Evolutionary conservation across 2,888 invertebrate genomes (phyloP).

Genomic region (Pheosia tremula): DNA sequence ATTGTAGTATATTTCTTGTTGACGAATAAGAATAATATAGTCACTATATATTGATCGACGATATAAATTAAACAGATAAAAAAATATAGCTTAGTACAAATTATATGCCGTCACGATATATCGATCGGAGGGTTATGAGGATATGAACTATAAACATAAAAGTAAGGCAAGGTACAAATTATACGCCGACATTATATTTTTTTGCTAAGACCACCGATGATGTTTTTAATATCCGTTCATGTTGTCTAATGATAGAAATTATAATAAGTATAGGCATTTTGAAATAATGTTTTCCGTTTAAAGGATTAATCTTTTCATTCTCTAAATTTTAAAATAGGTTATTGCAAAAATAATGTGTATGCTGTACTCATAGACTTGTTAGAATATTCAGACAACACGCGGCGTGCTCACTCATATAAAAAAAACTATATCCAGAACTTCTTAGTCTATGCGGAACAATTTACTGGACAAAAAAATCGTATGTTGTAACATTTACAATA

Average conservation of each 20-base stretch:
- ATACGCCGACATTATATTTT: slow-evolving; percentile 49
- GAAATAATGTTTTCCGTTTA: too few relatives aligned
- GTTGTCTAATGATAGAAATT: slow-evolving; percentile 9
- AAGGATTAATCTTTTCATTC: too few relatives aligned
- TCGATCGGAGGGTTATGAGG: slow-evolving; percentile 41
- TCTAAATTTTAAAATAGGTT: too few relatives aligned
- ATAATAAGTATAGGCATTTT: neutral
- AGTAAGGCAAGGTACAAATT: slow-evolving; percentile 60
- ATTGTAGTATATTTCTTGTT: neutral
- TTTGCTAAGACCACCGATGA: slow-evolving; percentile 60
- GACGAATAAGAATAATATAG: neutral
- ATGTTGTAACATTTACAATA: too few relatives aligned
- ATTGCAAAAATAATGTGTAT: too few relatives aligned
- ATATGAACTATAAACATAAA: slow-evolving; percentile 64
- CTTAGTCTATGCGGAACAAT: too few relatives aligned
- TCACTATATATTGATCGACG: slow-evolving; percentile 20
- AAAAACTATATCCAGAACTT: too few relatives aligned
- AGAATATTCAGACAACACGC: too few relatives aligned
- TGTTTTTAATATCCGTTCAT: slow-evolving; percentile 13
- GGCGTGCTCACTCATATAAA: too few relatives aligned
- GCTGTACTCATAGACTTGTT: too few relatives aligned
- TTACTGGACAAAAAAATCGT: too few relatives aligned
- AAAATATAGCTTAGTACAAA: slow-evolving; percentile 62
- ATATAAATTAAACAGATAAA: slow-evolving; percentile 63
- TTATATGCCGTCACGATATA: slow-evolving; percentile 30